Base-by-base conservation (phyloP, 2,797 vertebrate genomes). In the Sorex maritimensis region DNA sequence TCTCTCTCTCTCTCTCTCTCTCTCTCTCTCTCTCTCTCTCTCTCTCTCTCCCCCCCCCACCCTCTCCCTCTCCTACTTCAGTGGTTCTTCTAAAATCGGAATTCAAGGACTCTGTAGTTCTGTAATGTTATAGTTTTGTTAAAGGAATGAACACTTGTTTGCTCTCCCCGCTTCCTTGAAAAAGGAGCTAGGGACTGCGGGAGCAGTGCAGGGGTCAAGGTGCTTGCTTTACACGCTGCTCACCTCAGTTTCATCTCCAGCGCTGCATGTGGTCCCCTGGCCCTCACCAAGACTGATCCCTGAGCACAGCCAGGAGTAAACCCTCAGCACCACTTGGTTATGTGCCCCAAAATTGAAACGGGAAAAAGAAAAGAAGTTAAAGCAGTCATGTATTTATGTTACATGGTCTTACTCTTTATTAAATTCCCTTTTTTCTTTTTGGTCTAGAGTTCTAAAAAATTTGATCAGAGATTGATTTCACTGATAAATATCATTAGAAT, bases 101-200 rank as follows among this genome's bases (percentile, higher is more conserved):
- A 78, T 80, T 86, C 83, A 88, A 30, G 73, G 6, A 73, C 30
- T 90, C 26, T 74, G 58, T 44, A 23, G 41, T 72, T 63, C 1
- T 41, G 30, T 73, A 44, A 58, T 94, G 8, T 85, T 88, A 67
- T 68, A 65, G 5, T 80, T 68, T 91, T 84, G 9, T 91, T 80
- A 61, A 93, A 73, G 46, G 71, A 87, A 28, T 80, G 80, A 90
- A 75, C 6, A 11, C 86, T 95, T 81, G 46, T 83, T 85, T 88
- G 63, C 10, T 88, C 23, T 30, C 10, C 21, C 38, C 63, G 41
- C 28, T 81, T 77, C 65, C 46, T 92, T 87, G 86, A 67, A 73
- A 26, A 55, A 55, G 52, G 52, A 55, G 17, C 52, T 14, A 55
- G 52, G 17, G 52, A 55, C 41, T 44, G 52, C 13, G 4, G 3